Evolutionary conservation across 2,888 invertebrate species (phyloP).

Genomic region (Chrysina gloriosa): DNA sequence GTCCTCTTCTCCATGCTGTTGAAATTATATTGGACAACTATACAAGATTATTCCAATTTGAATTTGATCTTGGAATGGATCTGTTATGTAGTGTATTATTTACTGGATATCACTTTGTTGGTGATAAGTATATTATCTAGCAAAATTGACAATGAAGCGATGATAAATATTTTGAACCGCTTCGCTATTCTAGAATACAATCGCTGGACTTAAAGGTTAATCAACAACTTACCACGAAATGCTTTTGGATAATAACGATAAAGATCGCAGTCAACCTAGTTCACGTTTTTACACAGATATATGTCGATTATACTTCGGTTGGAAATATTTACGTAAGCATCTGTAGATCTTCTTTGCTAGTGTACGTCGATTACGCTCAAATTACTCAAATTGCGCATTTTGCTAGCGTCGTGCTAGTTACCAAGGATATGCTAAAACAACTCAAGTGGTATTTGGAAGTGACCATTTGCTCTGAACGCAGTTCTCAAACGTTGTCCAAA

Average conservation of each 20-base stretch:
- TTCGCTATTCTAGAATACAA: neutral
- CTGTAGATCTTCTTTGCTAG: neutral
- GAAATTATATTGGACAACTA: neutral
- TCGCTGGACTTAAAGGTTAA: too few species aligned
- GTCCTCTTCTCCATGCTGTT: neutral
- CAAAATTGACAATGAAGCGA: neutral
- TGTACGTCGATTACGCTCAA: too few species aligned
- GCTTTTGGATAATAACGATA: too few species aligned
- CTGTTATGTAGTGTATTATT: conserved; percentile 4
- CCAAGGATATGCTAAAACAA: neutral
- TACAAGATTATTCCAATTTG: neutral
- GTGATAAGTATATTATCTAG: neutral
- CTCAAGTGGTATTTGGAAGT: neutral
- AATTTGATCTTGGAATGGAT: conserved; percentile 7
- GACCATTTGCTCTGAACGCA: neutral
- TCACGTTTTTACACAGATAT: neutral
- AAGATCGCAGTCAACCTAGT: too few species aligned
- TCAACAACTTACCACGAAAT: too few species aligned
- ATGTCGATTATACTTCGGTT: neutral
- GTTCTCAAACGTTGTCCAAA: neutral
- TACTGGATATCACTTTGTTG: neutral
- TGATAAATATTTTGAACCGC: neutral
- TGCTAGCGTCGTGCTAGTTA: neutral
- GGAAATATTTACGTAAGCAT: neutral
- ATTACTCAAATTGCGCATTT: neutral